Conservation (phyloP, 2,113 vertebrate species). For the Ameiurus melas region DNA sequence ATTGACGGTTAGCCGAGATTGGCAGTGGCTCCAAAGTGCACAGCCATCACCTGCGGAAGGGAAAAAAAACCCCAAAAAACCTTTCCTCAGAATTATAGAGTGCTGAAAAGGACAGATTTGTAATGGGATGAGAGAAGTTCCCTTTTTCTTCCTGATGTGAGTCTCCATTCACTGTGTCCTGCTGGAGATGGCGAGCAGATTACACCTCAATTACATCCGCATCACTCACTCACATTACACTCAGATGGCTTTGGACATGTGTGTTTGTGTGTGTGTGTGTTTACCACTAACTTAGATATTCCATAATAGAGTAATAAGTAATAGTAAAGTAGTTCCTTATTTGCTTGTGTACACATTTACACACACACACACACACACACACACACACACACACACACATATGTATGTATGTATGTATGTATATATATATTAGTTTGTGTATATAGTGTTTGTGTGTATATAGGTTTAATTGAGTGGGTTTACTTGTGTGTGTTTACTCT, state of each 20-base stretch:
- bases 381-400: too few relatives aligned
- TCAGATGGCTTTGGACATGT: neutral
- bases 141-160: slow-evolving; percentile 48
- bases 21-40: slow-evolving; percentile 33
- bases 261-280: slow-evolving; percentile 6
- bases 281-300: too few relatives aligned
- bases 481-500: neutral
- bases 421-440: neutral
- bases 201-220: slow-evolving; percentile 41
- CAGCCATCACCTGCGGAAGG: slow-evolving; percentile 16
- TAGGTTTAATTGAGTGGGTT: too few relatives aligned
- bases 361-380: too few relatives aligned
- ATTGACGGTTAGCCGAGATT: slow-evolving; percentile 43
- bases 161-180: slow-evolving; percentile 30
- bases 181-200: slow-evolving; percentile 42
- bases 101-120: slow-evolving; percentile 38
- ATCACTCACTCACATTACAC: slow-evolving; percentile 24
- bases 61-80: slow-evolving; percentile 11
- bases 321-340: too few relatives aligned
- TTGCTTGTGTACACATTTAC: too few relatives aligned
- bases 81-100: slow-evolving; percentile 37
- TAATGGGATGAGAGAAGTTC: slow-evolving; percentile 38
- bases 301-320: neutral
- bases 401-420: neutral
- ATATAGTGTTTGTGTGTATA: neutral